Percentiles rank a stretch among this genome's conserved stretches.
phyloP scores from a whole-genome alignment of 2,113 vertebrate species.

The Oreochromis niloticus region DNA sequence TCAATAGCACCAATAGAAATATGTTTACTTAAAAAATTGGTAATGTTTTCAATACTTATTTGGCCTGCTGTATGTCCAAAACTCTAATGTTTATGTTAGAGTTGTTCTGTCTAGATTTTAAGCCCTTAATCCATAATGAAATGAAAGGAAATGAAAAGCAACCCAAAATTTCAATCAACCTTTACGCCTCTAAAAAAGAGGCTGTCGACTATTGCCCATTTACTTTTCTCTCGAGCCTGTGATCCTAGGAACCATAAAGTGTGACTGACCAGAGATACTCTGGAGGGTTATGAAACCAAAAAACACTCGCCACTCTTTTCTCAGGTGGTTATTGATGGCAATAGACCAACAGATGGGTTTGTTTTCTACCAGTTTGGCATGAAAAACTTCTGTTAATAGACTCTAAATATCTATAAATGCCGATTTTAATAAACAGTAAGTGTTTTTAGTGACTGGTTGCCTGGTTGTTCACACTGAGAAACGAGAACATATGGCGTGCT shows the following conservation, averaged over 20 bases:
- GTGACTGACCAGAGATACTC: not conserved
- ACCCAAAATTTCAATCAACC: not conserved
- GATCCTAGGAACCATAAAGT: not conserved
- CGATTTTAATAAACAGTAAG: not conserved
- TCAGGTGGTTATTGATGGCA: not conserved
- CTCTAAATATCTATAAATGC: not conserved
- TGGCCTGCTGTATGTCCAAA: not conserved
- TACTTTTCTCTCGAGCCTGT: not conserved
- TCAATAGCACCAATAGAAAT: not conserved
- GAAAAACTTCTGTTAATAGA: not conserved
- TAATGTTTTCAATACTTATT: not conserved
- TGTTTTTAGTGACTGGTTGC: not conserved
- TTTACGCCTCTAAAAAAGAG: not conserved
- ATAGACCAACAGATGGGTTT: not conserved
- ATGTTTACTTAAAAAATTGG: not conserved
- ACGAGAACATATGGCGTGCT: constrained; percentile 5
- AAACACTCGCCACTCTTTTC: not conserved
- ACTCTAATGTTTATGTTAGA: not conserved
- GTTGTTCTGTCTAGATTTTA: not conserved
- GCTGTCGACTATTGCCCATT: not conserved
- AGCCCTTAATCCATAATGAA: not conserved
- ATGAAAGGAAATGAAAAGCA: not conserved
- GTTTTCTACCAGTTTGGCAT: not conserved
- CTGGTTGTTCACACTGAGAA: not conserved
- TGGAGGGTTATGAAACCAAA: not conserved